These are phyloP conservation scores for Sakesphorus luctuosus DNA, from an alignment of 2,113 vertebrate genomes.

Conservation along the genomic window DNA sequence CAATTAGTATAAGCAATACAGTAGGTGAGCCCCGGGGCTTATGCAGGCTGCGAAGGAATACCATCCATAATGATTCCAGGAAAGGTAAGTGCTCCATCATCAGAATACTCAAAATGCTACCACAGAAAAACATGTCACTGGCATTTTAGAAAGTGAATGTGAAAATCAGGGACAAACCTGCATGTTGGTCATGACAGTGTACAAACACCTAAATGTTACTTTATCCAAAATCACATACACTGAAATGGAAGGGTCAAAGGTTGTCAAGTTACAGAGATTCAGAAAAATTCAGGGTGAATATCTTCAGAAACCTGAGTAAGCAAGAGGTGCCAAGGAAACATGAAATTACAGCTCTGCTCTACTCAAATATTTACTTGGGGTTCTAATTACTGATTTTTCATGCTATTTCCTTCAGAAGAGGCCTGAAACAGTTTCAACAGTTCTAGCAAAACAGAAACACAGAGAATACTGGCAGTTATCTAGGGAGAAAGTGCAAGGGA, in stretches of 20 bases:
- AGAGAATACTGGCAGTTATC: not conserved
- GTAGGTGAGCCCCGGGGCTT: not conserved
- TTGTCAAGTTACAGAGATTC: not conserved
- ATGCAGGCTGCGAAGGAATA: not conserved
- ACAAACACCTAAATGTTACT: not conserved
- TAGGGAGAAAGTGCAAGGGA: not conserved
- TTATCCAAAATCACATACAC: not conserved
- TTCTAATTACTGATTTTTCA: conserved; percentile 16
- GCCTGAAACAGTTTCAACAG: not conserved
- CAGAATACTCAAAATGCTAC: not conserved
- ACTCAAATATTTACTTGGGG: conserved; percentile 15
- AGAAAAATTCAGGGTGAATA: not conserved
- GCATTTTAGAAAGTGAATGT: not conserved
- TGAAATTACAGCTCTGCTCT: not conserved
- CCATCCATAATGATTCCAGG: not conserved
- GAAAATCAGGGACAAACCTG: not conserved
- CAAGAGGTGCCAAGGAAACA: not conserved
- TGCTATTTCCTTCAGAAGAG: not conserved
- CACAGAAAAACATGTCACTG: not conserved
- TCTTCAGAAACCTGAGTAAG: not conserved
- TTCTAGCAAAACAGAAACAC: not conserved
- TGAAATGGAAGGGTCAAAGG: not conserved
- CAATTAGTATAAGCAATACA: not conserved
- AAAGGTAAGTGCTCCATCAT: not conserved
- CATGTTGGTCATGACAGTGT: not conserved